These are phyloP conservation scores for Mus spicilegus DNA, from an alignment of 2,113 vertebrate genomes.

Conservation along the genomic window DNA sequence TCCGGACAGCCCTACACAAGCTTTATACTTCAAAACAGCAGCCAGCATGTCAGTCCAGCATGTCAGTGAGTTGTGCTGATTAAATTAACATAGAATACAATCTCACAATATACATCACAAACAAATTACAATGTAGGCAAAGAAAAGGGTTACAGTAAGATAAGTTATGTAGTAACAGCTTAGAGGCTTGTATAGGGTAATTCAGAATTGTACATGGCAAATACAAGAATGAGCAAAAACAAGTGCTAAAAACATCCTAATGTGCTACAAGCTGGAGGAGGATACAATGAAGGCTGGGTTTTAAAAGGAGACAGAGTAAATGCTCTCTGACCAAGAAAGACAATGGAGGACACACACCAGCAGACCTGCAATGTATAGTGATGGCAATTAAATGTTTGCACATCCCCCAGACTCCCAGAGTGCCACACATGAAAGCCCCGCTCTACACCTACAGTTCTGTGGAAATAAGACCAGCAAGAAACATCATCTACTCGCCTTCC, in stretches of 20 bases:
- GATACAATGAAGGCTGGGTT: slow-evolving; percentile 85
- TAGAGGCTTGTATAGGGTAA: slow-evolving; percentile 92
- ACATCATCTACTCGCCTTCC: slow-evolving; percentile 84
- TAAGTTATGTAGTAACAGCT: slow-evolving; percentile 95
- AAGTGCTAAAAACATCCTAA: slow-evolving; percentile 91
- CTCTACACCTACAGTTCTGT: slow-evolving; percentile 86
- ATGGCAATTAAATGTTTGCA: slow-evolving; percentile 96
- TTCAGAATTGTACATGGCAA: slow-evolving; percentile 91
- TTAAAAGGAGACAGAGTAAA: slow-evolving; percentile 88
- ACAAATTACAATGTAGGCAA: slow-evolving; percentile 94
- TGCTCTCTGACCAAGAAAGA: slow-evolving; percentile 90
- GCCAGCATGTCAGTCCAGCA: slow-evolving; percentile 99
- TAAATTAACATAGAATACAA: slow-evolving; percentile 99
- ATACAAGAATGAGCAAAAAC: slow-evolving; percentile 91
- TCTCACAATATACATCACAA: slow-evolving; percentile 99
- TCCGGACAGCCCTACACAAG: slow-evolving; percentile 91
- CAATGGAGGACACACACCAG: slow-evolving; percentile 89
- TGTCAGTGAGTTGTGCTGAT: slow-evolving; percentile 99
- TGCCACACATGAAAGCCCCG: slow-evolving; percentile 87
- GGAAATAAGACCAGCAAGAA: slow-evolving; percentile 86
- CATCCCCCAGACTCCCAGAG: slow-evolving; percentile 92
- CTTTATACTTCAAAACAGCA: slow-evolving; percentile 94
- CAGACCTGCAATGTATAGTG: slow-evolving; percentile 90
- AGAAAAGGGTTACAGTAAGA: slow-evolving; percentile 96
- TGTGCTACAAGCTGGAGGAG: slow-evolving; percentile 90